Evolutionary conservation across 2,888 invertebrate species (phyloP).

Genomic region (Mamestra brassicae): DNA sequence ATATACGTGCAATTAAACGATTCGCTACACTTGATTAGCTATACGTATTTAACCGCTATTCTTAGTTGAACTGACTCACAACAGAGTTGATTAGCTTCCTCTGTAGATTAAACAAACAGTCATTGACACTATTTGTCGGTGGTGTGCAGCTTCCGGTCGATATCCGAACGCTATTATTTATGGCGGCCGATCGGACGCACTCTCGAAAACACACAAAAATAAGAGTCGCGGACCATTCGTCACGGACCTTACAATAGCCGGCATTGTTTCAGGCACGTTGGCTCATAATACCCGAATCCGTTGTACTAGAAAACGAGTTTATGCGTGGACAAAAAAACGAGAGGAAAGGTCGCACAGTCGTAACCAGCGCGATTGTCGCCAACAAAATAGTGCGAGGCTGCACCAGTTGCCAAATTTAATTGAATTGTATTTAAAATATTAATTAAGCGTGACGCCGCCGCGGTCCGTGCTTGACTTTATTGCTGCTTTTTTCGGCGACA

Average conservation of each 20-base stretch:
- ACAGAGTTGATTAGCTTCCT: conserved; percentile 77
- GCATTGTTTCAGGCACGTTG: conserved; percentile 86
- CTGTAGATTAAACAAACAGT: conserved; percentile 80
- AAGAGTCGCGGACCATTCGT: conserved; percentile 84
- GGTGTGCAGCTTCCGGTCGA: conserved; percentile 86
- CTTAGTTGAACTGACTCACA: conserved; percentile 64
- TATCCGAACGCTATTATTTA: conserved; percentile 87
- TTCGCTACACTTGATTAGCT: conserved; percentile 67
- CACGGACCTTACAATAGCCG: conserved; percentile 83
- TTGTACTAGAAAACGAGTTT: conserved; percentile 81
- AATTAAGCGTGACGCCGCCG: conserved; percentile 83
- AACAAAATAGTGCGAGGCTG: conserved; percentile 72
- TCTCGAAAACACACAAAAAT: conserved; percentile 89
- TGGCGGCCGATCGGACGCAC: conserved; percentile 81
- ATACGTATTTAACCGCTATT: conserved; percentile 60
- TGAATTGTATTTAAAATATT: conserved; percentile 86
- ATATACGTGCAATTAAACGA: conserved; percentile 70
- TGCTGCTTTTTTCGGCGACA: conserved; percentile 82
- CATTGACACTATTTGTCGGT: conserved; percentile 83
- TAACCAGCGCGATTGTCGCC: conserved; percentile 63
- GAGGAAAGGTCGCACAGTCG: conserved; percentile 71
- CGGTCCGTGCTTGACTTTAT: conserved; percentile 79
- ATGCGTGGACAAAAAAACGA: conserved; percentile 72
- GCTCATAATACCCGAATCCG: conserved; percentile 79
- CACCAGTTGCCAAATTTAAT: conserved; percentile 81